Evolutionary conservation across 2,888 invertebrate species (phyloP).

Genomic region (Oxytorus armatus): DNA sequence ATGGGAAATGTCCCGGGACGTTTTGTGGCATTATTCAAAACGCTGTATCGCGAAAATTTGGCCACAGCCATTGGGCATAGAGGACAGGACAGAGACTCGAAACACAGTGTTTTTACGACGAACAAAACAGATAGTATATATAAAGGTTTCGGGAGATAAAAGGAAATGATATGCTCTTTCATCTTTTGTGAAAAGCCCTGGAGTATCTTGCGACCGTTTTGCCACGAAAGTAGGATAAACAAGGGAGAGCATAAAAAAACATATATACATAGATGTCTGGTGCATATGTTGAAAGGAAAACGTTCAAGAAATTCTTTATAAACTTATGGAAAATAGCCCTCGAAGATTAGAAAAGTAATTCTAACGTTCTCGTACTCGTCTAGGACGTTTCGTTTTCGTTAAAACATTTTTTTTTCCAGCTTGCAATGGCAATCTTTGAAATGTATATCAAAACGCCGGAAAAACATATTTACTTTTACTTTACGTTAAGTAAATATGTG

Average conservation of each 20-base stretch:
- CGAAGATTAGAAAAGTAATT: background rate
- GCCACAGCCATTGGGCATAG: background rate
- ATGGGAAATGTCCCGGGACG: constrained; percentile 34
- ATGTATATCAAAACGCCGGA: too few relatives aligned
- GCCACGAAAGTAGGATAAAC: background rate
- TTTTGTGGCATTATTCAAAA: constrained; percentile 57
- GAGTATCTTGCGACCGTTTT: background rate
- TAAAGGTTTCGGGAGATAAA: constrained; percentile 54
- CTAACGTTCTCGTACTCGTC: too few relatives aligned
- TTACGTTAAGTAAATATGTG: too few relatives aligned
- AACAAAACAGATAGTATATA: constrained; percentile 28
- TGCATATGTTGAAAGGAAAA: background rate
- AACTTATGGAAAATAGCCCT: background rate
- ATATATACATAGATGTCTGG: background rate
- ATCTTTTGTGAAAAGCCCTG: constrained; percentile 40
- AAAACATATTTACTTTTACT: too few relatives aligned
- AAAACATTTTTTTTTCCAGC: too few relatives aligned
- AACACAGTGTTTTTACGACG: constrained; percentile 21
- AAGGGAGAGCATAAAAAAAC: background rate
- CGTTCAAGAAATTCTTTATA: background rate
- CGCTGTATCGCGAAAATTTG: constrained; percentile 40
- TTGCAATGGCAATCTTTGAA: too few relatives aligned
- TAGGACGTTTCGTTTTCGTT: too few relatives aligned
- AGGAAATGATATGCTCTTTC: constrained; percentile 50
- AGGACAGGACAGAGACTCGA: background rate